These are phyloP conservation scores for Hirudo medicinalis DNA, from an alignment of 1,140 invertebrate species.

Conservation along the genomic window DNA sequence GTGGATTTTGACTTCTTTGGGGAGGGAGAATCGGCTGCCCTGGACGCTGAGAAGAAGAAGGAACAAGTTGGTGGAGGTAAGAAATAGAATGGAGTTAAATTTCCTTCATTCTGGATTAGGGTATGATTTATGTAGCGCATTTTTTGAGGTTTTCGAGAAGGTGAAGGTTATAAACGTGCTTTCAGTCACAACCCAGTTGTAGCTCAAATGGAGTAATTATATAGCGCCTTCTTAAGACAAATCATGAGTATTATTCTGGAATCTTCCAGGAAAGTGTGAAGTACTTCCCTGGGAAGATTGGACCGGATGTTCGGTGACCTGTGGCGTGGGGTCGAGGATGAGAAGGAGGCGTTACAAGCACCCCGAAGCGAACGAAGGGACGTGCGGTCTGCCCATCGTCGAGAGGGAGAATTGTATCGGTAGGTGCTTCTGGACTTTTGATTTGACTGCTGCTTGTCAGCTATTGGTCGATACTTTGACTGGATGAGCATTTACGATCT, in stretches of 20 bases:
- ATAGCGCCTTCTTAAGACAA: too few relatives aligned
- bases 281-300: slow-evolving; percentile 48
- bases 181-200: too few relatives aligned
- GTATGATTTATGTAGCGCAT: too few relatives aligned
- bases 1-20: slow-evolving; percentile 2
- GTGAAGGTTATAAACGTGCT: too few relatives aligned
- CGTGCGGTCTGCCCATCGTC: slow-evolving; percentile 39
- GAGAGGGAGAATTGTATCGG: slow-evolving; percentile 42
- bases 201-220: too few relatives aligned
- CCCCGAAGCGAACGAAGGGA: slow-evolving; percentile 40
- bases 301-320: slow-evolving; percentile 48
- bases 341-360: slow-evolving; percentile 44
- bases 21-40: background rate
- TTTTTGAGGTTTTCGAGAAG: too few relatives aligned
- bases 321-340: slow-evolving; percentile 45
- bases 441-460: too few relatives aligned
- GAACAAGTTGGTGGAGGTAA: too few relatives aligned
- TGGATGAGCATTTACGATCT: background rate
- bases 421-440: slow-evolving; percentile 21
- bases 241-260: too few relatives aligned
- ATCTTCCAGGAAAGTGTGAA: slow-evolving; percentile 40
- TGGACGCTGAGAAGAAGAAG: slow-evolving; percentile 6
- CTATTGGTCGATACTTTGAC: too few relatives aligned
- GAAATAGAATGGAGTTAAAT: too few relatives aligned
- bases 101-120: too few relatives aligned